A percentile compares a stretch with the other conserved stretches of the same genome.
Evolutionary conservation across 2,797 vertebrate genomes (phyloP).

Genomic region (Enteromius viviparus): DNA sequence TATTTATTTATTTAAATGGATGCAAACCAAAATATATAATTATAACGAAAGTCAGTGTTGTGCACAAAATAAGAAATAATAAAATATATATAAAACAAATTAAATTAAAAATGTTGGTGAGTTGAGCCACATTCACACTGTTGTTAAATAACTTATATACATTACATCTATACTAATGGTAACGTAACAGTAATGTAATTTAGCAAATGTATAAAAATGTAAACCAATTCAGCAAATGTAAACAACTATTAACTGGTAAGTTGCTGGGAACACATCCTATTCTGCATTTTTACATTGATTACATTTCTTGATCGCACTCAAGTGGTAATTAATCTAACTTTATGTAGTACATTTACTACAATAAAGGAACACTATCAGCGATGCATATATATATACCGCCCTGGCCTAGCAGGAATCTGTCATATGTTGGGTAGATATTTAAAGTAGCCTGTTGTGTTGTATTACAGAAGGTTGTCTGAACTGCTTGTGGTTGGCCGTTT

Average conservation of each 20-base stretch:
- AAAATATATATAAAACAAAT: neutral
- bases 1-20: neutral
- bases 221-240: neutral
- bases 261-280: neutral
- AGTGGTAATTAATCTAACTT: neutral
- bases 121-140: neutral
- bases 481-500: conserved; percentile 40
- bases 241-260: neutral
- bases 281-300: neutral
- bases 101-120: neutral
- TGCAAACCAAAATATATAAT: neutral
- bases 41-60: neutral
- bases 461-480: conserved; percentile 14
- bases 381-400: neutral
- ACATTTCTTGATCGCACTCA: neutral
- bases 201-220: neutral
- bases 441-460: conserved; percentile 4
- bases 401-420: neutral
- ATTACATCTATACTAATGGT: neutral
- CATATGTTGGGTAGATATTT: neutral
- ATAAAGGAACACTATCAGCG: neutral
- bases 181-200: neutral
- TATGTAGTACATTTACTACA: neutral
- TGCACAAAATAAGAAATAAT: neutral
- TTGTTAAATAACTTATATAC: neutral